Evolutionary conservation across 2,888 invertebrate genomes (phyloP).

Genomic region (Eulithis prunata): DNA sequence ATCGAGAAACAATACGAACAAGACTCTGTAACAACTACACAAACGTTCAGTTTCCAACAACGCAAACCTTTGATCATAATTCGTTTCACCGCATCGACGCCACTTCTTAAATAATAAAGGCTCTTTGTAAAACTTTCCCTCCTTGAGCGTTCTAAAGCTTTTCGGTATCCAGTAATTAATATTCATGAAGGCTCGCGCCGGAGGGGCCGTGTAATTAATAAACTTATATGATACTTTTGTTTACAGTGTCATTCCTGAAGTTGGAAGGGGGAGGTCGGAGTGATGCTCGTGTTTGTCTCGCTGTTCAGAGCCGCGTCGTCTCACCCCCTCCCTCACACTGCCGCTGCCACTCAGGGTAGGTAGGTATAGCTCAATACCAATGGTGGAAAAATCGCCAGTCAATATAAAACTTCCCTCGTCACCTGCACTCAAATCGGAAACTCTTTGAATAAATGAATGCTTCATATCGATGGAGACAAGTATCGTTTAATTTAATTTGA

Average conservation of each 20-base stretch:
- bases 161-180: slow-evolving; percentile 84
- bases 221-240: slow-evolving; percentile 85
- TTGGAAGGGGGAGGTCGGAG: slow-evolving; percentile 53
- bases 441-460: slow-evolving; percentile 53
- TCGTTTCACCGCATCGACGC: slow-evolving; percentile 77
- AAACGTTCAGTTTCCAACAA: slow-evolving; percentile 53
- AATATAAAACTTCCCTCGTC: slow-evolving; percentile 31
- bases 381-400: slow-evolving; percentile 18
- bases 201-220: slow-evolving; percentile 84
- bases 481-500: slow-evolving; percentile 82
- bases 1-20: slow-evolving; percentile 46
- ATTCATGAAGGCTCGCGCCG: slow-evolving; percentile 82
- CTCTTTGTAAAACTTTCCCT: slow-evolving; percentile 85
- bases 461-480: slow-evolving; percentile 72
- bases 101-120: slow-evolving; percentile 84
- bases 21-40: slow-evolving; percentile 45
- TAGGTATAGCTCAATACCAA: slow-evolving; percentile 15
- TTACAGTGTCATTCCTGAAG: slow-evolving; percentile 81
- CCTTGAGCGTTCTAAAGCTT: slow-evolving; percentile 83
- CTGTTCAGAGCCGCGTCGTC: slow-evolving; percentile 9
- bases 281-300: slow-evolving; percentile 52
- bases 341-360: slow-evolving; percentile 29
- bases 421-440: slow-evolving; percentile 21
- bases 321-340: slow-evolving; percentile 26
- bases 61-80: slow-evolving; percentile 63